Percentiles rank a stretch among this genome's conserved stretches.
These are phyloP conservation scores for Loriculus beryllinus DNA, from an alignment of 2,797 vertebrate genomes.

Conservation along the genomic window DNA sequence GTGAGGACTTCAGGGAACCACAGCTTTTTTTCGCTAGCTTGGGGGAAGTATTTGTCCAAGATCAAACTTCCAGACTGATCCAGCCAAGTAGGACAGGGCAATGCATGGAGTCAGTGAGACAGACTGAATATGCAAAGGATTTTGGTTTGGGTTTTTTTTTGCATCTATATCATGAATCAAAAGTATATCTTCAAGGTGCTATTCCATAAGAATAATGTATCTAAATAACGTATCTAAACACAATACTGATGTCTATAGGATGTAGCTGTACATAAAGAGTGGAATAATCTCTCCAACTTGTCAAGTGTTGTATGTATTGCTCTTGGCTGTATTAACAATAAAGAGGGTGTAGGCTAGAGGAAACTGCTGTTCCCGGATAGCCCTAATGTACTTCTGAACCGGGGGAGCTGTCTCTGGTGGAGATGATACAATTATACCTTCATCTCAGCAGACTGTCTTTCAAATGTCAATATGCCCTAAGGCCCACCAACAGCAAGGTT, in stretches of 20 bases:
- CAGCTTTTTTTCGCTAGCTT: not conserved
- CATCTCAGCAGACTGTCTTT: not conserved
- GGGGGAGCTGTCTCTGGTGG: not conserved
- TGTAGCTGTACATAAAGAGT: not conserved
- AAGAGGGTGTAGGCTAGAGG: not conserved
- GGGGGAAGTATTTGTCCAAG: not conserved
- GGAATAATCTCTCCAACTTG: not conserved
- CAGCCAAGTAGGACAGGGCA: not conserved
- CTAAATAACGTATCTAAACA: not conserved
- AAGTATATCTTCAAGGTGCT: not conserved
- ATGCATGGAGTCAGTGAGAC: not conserved
- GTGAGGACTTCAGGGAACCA: not conserved
- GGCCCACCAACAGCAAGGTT: not conserved
- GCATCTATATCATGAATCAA: not conserved
- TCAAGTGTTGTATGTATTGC: not conserved
- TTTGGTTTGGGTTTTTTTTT: accelerated
- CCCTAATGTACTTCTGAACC: not conserved
- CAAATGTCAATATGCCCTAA: not conserved
- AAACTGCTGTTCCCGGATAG: not conserved
- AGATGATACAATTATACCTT: not conserved
- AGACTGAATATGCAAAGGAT: not conserved
- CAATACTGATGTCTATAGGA: not conserved
- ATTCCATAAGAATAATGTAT: not conserved
- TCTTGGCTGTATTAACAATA: not conserved
- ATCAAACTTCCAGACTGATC: not conserved